Conservation (phyloP, 2,797 vertebrate species). For the Anniella stebbinsi region DNA sequence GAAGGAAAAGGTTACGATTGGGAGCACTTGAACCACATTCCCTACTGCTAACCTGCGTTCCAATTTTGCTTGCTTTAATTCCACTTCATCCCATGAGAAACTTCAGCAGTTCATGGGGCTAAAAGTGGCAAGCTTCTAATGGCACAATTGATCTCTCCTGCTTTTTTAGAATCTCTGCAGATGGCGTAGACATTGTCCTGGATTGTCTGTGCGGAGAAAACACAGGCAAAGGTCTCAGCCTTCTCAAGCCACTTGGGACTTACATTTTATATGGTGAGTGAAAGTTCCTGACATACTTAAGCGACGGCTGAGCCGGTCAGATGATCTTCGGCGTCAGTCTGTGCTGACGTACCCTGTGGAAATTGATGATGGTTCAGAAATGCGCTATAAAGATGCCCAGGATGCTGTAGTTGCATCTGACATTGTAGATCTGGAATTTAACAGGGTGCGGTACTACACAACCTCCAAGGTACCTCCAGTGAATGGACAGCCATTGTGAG, state of each 20-base stretch:
- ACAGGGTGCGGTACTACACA: background rate
- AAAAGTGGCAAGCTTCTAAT: background rate
- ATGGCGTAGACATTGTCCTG: conserved; percentile 96
- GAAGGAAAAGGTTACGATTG: background rate
- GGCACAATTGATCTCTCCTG: conserved; percentile 27
- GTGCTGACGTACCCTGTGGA: background rate
- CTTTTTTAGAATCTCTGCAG: conserved; percentile 89
- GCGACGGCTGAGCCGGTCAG: too few relatives aligned
- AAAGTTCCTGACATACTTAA: background rate
- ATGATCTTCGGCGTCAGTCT: background rate
- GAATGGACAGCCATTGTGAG: background rate
- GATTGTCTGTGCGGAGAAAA: conserved; percentile 98
- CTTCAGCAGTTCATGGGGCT: background rate
- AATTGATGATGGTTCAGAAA: background rate
- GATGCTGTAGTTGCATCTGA: background rate
- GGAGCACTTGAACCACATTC: background rate
- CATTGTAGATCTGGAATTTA: background rate
- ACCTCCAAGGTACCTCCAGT: background rate
- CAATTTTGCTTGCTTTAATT: background rate
- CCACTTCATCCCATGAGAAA: background rate
- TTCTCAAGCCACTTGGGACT: conserved; percentile 95
- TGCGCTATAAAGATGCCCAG: too few relatives aligned
- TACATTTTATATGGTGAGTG: conserved; percentile 96
- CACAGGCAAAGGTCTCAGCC: conserved; percentile 93
- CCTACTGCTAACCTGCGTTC: background rate